Conservation (phyloP, 2,113 vertebrate species). For the Hystrix cristata region DNA sequence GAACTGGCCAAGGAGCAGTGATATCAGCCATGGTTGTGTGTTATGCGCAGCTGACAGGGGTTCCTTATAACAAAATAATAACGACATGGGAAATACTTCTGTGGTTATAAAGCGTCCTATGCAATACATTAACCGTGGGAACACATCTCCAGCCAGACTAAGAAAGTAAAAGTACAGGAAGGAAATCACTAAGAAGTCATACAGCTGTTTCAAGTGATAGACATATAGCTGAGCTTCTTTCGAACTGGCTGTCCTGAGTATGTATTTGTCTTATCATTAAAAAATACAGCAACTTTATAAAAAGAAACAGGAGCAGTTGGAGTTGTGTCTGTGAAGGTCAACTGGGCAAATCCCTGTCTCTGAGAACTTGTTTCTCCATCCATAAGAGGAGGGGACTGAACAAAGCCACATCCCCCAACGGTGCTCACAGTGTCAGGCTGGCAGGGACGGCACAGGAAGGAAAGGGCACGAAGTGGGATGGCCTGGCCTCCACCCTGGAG, state of each 20-base stretch:
- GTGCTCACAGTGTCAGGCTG: neutral
- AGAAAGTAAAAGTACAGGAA: neutral
- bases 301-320: neutral
- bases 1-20: neutral
- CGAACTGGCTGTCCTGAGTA: neutral
- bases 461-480: neutral
- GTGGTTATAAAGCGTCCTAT: neutral
- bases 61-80: neutral
- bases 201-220: neutral
- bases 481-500: neutral
- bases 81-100: neutral
- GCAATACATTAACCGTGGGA: neutral
- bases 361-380: neutral
- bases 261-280: conserved; percentile 1
- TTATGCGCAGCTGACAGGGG: neutral
- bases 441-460: neutral
- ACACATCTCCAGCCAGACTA: neutral
- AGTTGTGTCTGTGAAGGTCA: neutral
- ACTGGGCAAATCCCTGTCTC: neutral
- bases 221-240: neutral
- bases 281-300: neutral
- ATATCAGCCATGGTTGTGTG: neutral
- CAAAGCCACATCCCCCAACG: rapidly evolving
- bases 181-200: neutral
- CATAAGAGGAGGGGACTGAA: neutral